Evolutionary conservation across 2,797 vertebrate genomes (phyloP), one percentile per base, ranked within the genome.

Genomic region (Serranus cabrilla): DNA sequence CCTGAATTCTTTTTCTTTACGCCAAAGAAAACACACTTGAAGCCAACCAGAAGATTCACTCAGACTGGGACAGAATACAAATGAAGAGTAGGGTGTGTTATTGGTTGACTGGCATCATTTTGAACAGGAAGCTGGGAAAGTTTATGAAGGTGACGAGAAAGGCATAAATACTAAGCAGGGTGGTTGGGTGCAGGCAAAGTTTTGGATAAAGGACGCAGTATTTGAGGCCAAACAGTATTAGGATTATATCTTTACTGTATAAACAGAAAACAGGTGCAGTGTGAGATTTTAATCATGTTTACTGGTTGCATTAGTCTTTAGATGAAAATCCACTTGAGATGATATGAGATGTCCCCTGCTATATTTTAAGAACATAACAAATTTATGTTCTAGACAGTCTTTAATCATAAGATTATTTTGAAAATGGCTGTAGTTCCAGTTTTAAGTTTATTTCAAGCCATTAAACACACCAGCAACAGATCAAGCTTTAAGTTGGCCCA

Each of bases 61-160:
- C 83, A 80, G 69, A 82, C 21, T 25, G 17, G 46, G 31, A 47
- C 42, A 52, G 81, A 89, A 89, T 91, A 89, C 68, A 85, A 84
- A 89, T 82, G 63, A 85, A 70, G 77, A 39, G 43, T 40, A 11
- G 10, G 5, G 68, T 60, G 67, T 66, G 49, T 69, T 64, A 69
- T 71, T 76, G 80, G 77, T 69, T 65, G 59, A 74, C 77, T 78
- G 76, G 55, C 47, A 60, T 82, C 56, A 50, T 77, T 71, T 61
- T 56, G n/a, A 77, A 51, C n/a, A 47, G 27, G 40, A 66, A 18
- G 63, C 31, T 64, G 51, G 55, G 50, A 27, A 31, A 82, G 39
- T 81, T 80, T 74, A 79, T 57, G 27, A 66, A 82, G 58, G 64
- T 73, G 66, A 82, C 42, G 62, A 74, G 71, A 39, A 88, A 63